These are phyloP conservation scores for Sylvilagus floridanus DNA, from an alignment of 2,797 vertebrate species.

Conservation along the genomic window DNA sequence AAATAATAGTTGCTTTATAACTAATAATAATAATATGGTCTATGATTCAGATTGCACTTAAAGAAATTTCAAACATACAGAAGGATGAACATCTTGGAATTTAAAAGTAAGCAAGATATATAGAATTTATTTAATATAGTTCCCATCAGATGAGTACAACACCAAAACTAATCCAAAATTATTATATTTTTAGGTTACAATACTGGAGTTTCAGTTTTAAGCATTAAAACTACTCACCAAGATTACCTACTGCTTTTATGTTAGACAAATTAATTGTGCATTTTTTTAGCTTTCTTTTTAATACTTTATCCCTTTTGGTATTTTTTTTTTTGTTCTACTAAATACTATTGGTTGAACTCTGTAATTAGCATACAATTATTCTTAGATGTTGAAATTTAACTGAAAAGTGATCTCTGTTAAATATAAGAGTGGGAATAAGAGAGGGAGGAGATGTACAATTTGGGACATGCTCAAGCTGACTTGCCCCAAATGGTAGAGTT, in stretches of 20 bases:
- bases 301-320: not conserved
- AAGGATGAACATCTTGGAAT: conserved; percentile 14
- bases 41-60: conserved; percentile 21
- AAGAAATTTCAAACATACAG: conserved; percentile 11
- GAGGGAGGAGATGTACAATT: too few species aligned
- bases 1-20: conserved; percentile 45
- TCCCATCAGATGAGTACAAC: not conserved
- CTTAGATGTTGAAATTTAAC: too few species aligned
- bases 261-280: not conserved
- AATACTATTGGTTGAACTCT: too few species aligned
- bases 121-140: not conserved
- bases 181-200: not conserved
- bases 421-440: too few species aligned
- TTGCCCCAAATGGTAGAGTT: too few species aligned
- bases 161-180: not conserved
- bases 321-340: too few species aligned
- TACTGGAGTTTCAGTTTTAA: not conserved
- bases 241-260: not conserved
- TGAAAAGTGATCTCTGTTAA: too few species aligned
- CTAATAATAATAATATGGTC: not conserved
- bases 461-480: too few species aligned
- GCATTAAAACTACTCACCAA: not conserved
- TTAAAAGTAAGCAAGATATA: conserved; percentile 1
- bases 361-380: too few species aligned
- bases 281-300: not conserved